These are phyloP conservation scores for Tautogolabrus adspersus DNA, from an alignment of 2,113 vertebrate genomes.

Conservation along the genomic window DNA sequence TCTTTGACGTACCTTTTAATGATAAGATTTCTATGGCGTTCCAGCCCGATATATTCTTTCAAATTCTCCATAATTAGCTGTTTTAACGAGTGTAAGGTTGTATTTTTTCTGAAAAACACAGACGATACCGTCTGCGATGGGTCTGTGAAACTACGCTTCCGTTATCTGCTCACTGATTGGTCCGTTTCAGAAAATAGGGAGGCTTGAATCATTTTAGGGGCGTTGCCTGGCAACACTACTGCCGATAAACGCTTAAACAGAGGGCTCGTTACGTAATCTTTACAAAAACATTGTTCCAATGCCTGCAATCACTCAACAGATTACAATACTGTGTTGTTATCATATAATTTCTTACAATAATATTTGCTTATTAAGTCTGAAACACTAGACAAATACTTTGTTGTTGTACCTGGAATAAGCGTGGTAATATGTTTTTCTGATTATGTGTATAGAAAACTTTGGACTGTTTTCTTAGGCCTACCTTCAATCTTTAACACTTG, in stretches of 20 bases:
- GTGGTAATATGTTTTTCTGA: not conserved
- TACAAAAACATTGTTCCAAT: slow-evolving; percentile 23
- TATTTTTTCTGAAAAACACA: slow-evolving; percentile 21
- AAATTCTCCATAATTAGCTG: slow-evolving; percentile 68
- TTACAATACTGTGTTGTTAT: not conserved
- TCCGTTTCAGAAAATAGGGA: slow-evolving; percentile 24
- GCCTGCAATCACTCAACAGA: not conserved
- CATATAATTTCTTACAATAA: not conserved
- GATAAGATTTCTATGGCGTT: slow-evolving; percentile 64
- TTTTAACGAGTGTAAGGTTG: slow-evolving; percentile 17
- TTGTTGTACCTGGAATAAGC: not conserved
- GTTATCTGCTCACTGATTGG: slow-evolving; percentile 65
- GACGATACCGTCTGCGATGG: not conserved
- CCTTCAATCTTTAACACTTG: no score
- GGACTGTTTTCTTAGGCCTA: no score
- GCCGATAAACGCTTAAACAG: not conserved
- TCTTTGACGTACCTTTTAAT: slow-evolving; percentile 78
- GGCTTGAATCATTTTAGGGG: slow-evolving; percentile 28
- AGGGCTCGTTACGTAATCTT: slow-evolving; percentile 63
- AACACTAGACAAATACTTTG: not conserved
- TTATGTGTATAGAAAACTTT: not conserved
- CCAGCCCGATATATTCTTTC: slow-evolving; percentile 44
- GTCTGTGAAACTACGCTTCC: not conserved
- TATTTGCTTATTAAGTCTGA: not conserved
- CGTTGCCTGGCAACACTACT: slow-evolving; percentile 72